Evolutionary conservation across 30 jellyfish, hydroid and myxozoan species (phyloP).

Genomic region (Hydractinia echinata): DNA sequence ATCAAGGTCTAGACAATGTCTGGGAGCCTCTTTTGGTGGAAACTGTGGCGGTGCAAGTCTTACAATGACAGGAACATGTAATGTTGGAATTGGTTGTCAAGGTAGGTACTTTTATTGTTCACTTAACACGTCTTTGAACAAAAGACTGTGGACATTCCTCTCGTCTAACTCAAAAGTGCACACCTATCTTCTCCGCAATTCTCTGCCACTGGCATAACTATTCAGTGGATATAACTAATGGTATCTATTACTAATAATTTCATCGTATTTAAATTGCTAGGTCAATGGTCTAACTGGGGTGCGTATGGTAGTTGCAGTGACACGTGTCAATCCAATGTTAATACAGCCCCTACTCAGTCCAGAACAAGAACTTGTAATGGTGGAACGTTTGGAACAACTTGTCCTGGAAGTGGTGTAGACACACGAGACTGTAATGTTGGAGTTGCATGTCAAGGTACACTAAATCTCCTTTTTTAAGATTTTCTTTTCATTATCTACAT

Average conservation of each 20-base stretch:
- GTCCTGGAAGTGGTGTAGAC: neutral
- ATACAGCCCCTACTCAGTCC: neutral
- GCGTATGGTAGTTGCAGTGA: constrained; percentile 15
- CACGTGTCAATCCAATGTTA: constrained; percentile 14
- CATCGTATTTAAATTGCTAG: neutral
- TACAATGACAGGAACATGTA: neutral
- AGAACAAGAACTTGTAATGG: constrained; percentile 19
- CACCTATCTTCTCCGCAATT: too few species aligned
- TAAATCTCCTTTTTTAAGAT: neutral
- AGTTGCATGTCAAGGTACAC: constrained; percentile 17
- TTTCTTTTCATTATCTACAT: too few species aligned
- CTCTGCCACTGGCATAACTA: too few species aligned
- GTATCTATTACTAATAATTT: too few species aligned
- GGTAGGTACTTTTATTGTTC: neutral
- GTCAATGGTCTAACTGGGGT: constrained; percentile 13
- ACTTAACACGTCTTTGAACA: too few species aligned
- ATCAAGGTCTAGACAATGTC: neutral
- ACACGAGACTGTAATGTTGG: constrained; percentile 18
- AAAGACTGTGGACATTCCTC: too few species aligned
- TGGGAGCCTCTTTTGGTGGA: neutral
- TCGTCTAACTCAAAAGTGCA: too few species aligned
- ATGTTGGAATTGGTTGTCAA: constrained; percentile 22
- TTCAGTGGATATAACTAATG: too few species aligned
- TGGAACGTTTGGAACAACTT: constrained; percentile 11
- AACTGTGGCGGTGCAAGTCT: neutral